A percentile compares a stretch with the other conserved stretches of the same genome.
These are phyloP conservation scores for Acanthosepion pharaonis DNA, from an alignment of 2,888 invertebrate species.

Conservation along the genomic window DNA sequence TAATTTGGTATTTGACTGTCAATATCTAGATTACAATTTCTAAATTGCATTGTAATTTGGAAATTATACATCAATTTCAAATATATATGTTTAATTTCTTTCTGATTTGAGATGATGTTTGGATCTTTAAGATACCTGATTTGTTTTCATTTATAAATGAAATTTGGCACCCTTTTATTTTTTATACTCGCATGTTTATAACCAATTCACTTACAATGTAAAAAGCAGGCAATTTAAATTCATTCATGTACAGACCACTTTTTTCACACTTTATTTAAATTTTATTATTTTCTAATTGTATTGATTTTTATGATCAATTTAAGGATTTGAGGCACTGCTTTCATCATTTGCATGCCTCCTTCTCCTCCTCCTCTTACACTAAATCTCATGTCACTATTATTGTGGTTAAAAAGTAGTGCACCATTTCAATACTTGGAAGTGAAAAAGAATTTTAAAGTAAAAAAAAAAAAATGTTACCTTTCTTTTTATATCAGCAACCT, in stretches of 20 bases:
- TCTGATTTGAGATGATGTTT: no score
- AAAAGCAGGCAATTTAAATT: not conserved
- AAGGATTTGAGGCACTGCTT: slow-evolving; percentile 9
- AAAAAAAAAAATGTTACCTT: not conserved
- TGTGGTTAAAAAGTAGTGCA: slow-evolving; percentile 33
- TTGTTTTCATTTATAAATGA: not conserved
- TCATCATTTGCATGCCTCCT: slow-evolving; percentile 33
- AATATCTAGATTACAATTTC: no score
- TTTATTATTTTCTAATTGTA: not conserved
- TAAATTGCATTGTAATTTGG: no score
- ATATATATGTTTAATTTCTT: no score
- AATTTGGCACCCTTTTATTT: not conserved
- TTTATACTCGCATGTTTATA: slow-evolving; percentile 5
- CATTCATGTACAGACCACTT: not conserved
- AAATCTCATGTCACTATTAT: not conserved
- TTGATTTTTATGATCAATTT: not conserved
- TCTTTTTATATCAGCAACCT: not conserved
- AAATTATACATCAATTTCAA: no score
- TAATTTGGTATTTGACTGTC: no score
- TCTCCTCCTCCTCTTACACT: not conserved
- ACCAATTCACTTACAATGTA: not conserved
- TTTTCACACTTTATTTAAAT: not conserved
- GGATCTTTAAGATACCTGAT: not conserved
- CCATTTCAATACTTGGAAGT: not conserved
- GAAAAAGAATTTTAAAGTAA: not conserved